These are phyloP conservation scores for Psammodynastes pulverulentus DNA, from an alignment of 2,113 vertebrate species.

Conservation along the genomic window DNA sequence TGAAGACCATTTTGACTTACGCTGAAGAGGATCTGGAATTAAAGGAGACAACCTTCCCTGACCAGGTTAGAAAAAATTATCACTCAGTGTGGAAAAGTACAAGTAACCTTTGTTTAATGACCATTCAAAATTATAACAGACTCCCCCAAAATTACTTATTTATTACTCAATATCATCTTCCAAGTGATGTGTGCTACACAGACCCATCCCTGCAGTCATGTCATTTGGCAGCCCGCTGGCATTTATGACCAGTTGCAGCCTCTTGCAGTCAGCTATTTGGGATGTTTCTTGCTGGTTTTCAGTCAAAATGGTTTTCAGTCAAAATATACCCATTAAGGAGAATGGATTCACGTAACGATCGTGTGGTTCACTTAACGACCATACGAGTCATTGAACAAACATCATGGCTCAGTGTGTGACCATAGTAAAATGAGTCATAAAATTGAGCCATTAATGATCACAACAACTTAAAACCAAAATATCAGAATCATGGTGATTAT, in stretches of 20 bases:
- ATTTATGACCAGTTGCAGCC: background rate
- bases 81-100: background rate
- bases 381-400: background rate
- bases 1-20: constrained; percentile 95
- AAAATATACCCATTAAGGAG: background rate
- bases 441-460: background rate
- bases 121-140: background rate
- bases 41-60: constrained; percentile 92
- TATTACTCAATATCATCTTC: background rate
- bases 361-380: background rate
- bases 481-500: background rate
- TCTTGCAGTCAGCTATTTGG: background rate
- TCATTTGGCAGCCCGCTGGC: background rate
- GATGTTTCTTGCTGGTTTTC: background rate
- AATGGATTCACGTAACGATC: background rate
- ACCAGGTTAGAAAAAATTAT: constrained; percentile 78
- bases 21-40: constrained; percentile 95
- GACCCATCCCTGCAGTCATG: background rate
- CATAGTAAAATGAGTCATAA: background rate
- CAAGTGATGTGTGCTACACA: background rate
- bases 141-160: background rate
- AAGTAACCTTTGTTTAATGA: background rate
- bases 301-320: background rate
- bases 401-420: background rate
- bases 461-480: background rate